A percentile compares a stretch with the other conserved stretches of the same genome.
These are phyloP conservation scores for Megamerina dolium DNA, from an alignment of 2,888 invertebrate species.

Conservation along the genomic window DNA sequence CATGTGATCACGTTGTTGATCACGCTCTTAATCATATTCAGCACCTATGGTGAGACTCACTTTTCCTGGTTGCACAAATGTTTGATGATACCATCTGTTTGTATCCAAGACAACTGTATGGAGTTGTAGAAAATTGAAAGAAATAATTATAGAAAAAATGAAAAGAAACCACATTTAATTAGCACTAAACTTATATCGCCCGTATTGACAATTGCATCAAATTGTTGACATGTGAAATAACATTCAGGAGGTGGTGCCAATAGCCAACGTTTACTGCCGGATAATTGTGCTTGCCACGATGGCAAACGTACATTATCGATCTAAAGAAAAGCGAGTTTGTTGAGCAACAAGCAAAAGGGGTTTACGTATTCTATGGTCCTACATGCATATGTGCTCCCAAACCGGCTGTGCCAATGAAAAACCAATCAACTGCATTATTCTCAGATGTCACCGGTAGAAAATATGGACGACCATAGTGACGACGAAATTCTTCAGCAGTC, in stretches of 20 bases:
- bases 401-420: conserved; percentile 94
- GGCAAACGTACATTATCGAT: conserved; percentile 89
- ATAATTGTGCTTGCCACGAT: conserved; percentile 95
- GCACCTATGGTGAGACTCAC: conserved; percentile 95
- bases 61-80: conserved; percentile 75
- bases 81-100: conserved; percentile 94
- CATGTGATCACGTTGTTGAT: too few relatives aligned
- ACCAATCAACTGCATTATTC: conserved; percentile 88
- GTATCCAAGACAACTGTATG: conserved; percentile 88
- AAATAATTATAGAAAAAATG: neutral
- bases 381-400: conserved; percentile 95
- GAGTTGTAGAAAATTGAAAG: conserved; percentile 1
- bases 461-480: conserved; percentile 78
- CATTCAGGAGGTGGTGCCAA: conserved; percentile 92
- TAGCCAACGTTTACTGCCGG: conserved; percentile 82
- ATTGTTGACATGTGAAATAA: conserved; percentile 61
- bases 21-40: conserved; percentile 92
- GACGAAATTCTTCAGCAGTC: conserved; percentile 68
- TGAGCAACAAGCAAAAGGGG: too few relatives aligned
- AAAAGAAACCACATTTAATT: neutral
- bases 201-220: conserved; percentile 63
- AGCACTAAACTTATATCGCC: conserved; percentile 75
- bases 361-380: too few relatives aligned
- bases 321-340: too few relatives aligned
- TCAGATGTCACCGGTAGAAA: conserved; percentile 83